Evolutionary conservation across 2,888 invertebrate species (phyloP), one percentile per base, ranked within the genome.

Genomic region (Clitarchus hookeri): DNA sequence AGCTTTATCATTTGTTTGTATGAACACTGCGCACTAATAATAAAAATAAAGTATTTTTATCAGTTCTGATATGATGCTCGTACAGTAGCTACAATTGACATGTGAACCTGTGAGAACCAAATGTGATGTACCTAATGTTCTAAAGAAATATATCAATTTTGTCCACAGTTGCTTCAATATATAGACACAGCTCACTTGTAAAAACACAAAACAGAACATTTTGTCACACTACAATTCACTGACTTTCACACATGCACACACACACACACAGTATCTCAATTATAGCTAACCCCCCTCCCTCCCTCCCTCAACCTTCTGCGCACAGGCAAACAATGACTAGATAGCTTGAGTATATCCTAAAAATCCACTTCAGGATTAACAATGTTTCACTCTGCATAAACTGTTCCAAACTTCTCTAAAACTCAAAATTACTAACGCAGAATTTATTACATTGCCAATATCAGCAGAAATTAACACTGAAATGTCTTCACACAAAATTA

Each of bases 21-120:
- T 65, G n/a, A 65, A 65, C 65, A 65, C n/a, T 65, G 65, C 65
- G 16, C n/a, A 23, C n/a, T 65, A 65, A n/a, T 65, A 65, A 65
- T 65, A 65, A 65, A 65, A 65, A 65, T 65, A 65, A 65, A 65
- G 65, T 65, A 65, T 65, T 65, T 65, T 65, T n/a, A 65, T 65
- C 65, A 12, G 65, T 23, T n/a, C 65, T n/a, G 65, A 65, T 65
- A 65, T 65, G 65, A 65, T 65, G 65, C 65, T 16, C 65, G 16
- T 65, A 65, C 3, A 65, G n/a, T 65, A 65, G 1, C 8, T 65
- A 65, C 65, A 65, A 65, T 65, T 65, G 65, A 23, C 65, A 65
- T n/a, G 8, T 65, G 65, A 65, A 65, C 11, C 23, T 65, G 1
- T 65, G 19, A 9, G n/a, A 65, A n/a, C 19, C n/a, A n/a, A 65